Percentiles rank a stretch among this genome's conserved stretches.
Conservation (phyloP, 2,888 invertebrate species). For the Drosophila cognata region DNA sequence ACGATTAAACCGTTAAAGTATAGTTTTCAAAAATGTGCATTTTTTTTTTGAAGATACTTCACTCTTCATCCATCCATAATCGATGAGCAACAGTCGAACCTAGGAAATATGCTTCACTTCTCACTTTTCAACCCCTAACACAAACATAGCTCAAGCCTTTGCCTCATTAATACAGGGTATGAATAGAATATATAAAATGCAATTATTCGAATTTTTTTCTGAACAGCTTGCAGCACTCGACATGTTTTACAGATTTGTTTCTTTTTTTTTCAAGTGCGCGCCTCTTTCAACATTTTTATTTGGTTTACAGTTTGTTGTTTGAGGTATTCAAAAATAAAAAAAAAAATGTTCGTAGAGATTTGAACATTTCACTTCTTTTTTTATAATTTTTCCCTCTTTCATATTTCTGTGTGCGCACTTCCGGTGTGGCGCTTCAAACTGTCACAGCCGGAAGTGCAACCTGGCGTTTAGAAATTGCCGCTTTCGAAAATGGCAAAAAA, state of each 20-base stretch:
- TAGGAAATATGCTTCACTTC: background rate
- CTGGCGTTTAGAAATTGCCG: constrained; percentile 63
- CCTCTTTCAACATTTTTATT: constrained; percentile 18
- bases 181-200: background rate
- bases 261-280: constrained; percentile 44
- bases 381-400: background rate
- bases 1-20: background rate
- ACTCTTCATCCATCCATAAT: background rate
- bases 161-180: constrained; percentile 15
- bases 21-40: background rate
- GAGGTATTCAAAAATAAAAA: constrained; percentile 25
- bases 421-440: constrained; percentile 72
- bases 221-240: constrained; percentile 25
- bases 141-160: background rate
- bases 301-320: constrained; percentile 20
- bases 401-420: constrained; percentile 56
- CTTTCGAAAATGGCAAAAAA: constrained; percentile 54
- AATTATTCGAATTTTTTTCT: background rate
- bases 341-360: constrained; percentile 47
- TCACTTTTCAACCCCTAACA: background rate
- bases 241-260: constrained; percentile 12
- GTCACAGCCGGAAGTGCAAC: constrained; percentile 78
- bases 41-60: background rate
- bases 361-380: constrained; percentile 9
- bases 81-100: background rate